phyloP scores from a whole-genome alignment of 2,797 vertebrate species.

The Xenopus petersii region DNA sequence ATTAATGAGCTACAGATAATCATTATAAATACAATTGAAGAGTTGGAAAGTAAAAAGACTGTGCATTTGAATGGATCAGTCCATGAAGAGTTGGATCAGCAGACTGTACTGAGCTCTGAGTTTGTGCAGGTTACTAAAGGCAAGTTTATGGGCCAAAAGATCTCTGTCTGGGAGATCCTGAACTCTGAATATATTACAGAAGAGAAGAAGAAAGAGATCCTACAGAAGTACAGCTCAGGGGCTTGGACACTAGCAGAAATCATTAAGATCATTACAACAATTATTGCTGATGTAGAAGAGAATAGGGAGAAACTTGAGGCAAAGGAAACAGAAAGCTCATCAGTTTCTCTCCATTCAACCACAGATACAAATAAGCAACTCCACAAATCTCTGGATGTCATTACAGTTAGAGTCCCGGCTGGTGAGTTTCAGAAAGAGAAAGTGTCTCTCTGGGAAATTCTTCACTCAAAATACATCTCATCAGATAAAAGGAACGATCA shows the following conservation, averaged over 20 bases:
- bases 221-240: constrained; percentile 67
- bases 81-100: not conserved
- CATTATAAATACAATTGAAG: constrained; percentile 58
- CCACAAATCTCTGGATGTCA: constrained; percentile 58
- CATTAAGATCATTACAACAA: constrained; percentile 26
- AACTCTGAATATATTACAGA: constrained; percentile 75
- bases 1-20: constrained; percentile 62
- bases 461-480: constrained; percentile 39
- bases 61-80: constrained; percentile 46
- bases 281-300: constrained; percentile 49
- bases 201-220: constrained; percentile 65
- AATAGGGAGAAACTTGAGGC: not conserved
- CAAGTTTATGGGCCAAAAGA: constrained; percentile 68
- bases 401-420: constrained; percentile 10
- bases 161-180: constrained; percentile 79
- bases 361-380: constrained; percentile 44
- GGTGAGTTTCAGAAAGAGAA: constrained; percentile 20
- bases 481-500: constrained; percentile 41
- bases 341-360: too few species aligned
- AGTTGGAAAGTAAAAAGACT: constrained; percentile 33
- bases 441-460: constrained; percentile 41
- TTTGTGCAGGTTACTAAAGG: constrained; percentile 62
- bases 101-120: constrained; percentile 56
- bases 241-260: constrained; percentile 40
- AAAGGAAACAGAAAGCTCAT: not conserved